Base-by-base conservation (phyloP, 2,888 invertebrate species). In the Eumerus sabulonum region DNA sequence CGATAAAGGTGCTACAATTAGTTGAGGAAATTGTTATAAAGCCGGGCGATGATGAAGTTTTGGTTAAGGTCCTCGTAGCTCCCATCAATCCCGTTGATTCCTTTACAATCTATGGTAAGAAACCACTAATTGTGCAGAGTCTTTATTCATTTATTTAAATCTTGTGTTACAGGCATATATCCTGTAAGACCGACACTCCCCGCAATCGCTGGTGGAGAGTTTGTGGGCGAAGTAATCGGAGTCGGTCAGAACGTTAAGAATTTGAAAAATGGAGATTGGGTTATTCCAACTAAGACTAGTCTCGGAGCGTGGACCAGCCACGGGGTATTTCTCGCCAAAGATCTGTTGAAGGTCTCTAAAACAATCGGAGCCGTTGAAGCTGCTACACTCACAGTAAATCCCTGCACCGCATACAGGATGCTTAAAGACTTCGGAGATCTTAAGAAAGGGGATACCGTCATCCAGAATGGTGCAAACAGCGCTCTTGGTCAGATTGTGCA, bases 31-130 rank as follows among this genome's bases (percentile, higher is more conserved):
- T 90, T 70, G 86, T 93, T 35, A 90, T 91, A 1, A 88, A 90
- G 9, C 90, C 92, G 0, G 90, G 91, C 70, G 89, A 91, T 68
- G 91, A 91, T 54, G 91, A 98, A 89, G 93, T 98, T 1, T 87
- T 95, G 18, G 92, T 98, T 0, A 93, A 94, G 86, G 95, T 97
- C 92, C 85, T 98, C 48, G 95, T 97, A 35, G 93, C 98, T 0
- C 97, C 99, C 0, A 93, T 99, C 9, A 99, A 99, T 89, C 99
- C 99, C 4, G 97, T 99, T 0, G 99, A 99, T 88, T 96, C 99
- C 64, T 99, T 99, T 88, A 97, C 96, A 53, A 96, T 99, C 83
- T 97, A 98, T 91, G 98, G 98, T 91, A 87, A 67, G 36, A 3
- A 13, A 12, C 1, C 36, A 16, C 13, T 12, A 54, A n/a, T 7